These are phyloP conservation scores for Spatula versicolor DNA, from an alignment of 2,797 vertebrate species.

Conservation along the genomic window DNA sequence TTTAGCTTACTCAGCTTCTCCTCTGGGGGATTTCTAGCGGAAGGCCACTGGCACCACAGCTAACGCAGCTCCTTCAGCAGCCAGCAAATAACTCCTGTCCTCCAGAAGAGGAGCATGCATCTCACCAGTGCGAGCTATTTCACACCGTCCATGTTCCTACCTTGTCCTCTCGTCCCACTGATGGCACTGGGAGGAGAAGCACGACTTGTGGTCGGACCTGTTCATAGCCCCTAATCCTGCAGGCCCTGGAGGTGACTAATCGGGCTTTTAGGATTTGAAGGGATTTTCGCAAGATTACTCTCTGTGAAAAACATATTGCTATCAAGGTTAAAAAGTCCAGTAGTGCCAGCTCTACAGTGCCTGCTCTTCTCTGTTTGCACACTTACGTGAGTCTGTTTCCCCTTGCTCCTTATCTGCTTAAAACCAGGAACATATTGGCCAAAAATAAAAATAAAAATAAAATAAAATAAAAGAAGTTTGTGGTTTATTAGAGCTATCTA, in stretches of 20 bases:
- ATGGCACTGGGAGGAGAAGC: not conserved
- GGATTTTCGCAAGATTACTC: not conserved
- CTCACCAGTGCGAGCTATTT: not conserved
- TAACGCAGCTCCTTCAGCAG: constrained; percentile 31
- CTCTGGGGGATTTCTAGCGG: constrained; percentile 51
- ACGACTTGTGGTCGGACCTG: rapidly evolving
- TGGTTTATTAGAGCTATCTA: not conserved
- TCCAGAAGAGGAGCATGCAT: not conserved
- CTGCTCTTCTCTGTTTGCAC: not conserved
- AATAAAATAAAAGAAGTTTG: not conserved
- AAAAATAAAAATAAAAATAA: not conserved
- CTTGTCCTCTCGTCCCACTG: not conserved
- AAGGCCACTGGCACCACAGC: not conserved
- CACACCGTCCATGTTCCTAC: not conserved
- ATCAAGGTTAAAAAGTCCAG: not conserved
- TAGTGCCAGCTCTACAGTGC: not conserved
- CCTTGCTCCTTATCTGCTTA: not conserved
- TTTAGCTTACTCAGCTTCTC: constrained; percentile 52
- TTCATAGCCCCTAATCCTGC: not conserved
- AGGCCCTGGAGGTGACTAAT: not conserved
- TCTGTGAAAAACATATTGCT: not conserved
- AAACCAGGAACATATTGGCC: not conserved
- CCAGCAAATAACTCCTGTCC: not conserved
- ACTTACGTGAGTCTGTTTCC: not conserved
- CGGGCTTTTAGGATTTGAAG: not conserved